Evolutionary conservation across 1,140 invertebrate species (phyloP), one percentile per base, ranked within the genome.

Genomic region (Sitobion miscanthi): DNA sequence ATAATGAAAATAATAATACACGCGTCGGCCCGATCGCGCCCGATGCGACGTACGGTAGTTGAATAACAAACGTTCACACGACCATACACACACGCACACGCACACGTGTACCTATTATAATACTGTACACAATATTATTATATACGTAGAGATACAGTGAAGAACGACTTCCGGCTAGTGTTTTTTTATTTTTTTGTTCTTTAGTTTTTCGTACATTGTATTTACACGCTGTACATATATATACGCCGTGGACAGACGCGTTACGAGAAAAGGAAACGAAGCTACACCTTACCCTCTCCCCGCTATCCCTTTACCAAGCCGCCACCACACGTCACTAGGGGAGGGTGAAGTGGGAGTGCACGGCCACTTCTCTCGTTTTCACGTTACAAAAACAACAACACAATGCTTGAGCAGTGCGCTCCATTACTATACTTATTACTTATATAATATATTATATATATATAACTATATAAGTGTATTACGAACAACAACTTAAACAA

Each of bases 21-120:
- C 88, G 54, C 23, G 54, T 62, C 9, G 62, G n/a, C 17, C 17
- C 52, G n/a, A 35, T 38, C 11, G 35, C n/a, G 0, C 30, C 17
- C n/a, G 69, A n/a, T 30, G 62, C 5, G 17, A 1, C 90, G 90
- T 86, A 93, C 91, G 77, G 47, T 35, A 86, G n/a, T 86, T 85
- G 91, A 93, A 93, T 93, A 86, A 82, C 35, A 91, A 93, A 93
- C 82, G 91, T 93, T 93, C 91, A 93, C 91, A 93, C 91, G 91
- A 93, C 17, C n/a, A 17, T 62, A 62, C 88, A n/a, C 21, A 42
- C 88, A 45, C 35, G 23, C 52, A 42, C 35, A 35, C 35, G 35
- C 89, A 35, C 38, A n/a, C 25, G 57, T n/a, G 30, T n/a, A n/a
- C n/a, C 14, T 57, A 62, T 62, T 77, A 77, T n/a, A 77, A 77